Percentiles rank a stretch among this genome's conserved stretches.
Evolutionary conservation across 2,888 invertebrate genomes (phyloP).

Genomic region (Sepiola atlantica): DNA sequence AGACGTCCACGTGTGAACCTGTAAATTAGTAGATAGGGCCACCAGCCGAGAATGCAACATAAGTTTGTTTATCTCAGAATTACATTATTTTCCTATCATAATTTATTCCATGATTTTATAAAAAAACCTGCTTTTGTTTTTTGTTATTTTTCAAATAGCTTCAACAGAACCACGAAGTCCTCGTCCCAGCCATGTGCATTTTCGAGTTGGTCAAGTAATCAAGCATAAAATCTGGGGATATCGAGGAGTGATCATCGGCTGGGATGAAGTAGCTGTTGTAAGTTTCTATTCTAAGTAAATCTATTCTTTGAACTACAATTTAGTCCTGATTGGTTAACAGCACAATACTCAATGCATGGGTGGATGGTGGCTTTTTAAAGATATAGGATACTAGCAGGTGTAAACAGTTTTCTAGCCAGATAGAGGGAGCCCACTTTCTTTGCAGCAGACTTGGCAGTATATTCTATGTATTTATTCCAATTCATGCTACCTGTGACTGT

Average conservation of each 20-base stretch:
- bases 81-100: not conserved
- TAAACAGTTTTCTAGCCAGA: too few species aligned
- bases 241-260: slow-evolving; percentile 78
- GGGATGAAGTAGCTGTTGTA: slow-evolving; percentile 76
- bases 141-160: slow-evolving; percentile 57
- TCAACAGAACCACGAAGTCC: slow-evolving; percentile 74
- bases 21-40: too few species aligned
- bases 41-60: too few species aligned
- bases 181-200: slow-evolving; percentile 75
- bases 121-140: not conserved
- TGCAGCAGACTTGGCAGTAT: too few species aligned
- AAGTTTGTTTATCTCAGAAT: not conserved
- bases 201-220: slow-evolving; percentile 78
- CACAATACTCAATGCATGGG: too few species aligned
- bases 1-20: too few species aligned
- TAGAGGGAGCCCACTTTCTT: too few species aligned
- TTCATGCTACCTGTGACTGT: too few species aligned
- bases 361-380: too few species aligned
- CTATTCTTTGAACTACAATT: not conserved
- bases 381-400: too few species aligned
- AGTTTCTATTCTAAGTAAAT: slow-evolving; percentile 49
- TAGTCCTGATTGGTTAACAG: too few species aligned
- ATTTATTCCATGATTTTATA: not conserved
- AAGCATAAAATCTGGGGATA: slow-evolving; percentile 76
- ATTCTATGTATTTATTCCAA: too few species aligned